Base-by-base conservation (phyloP, 2,797 vertebrate genomes). In the Brachyrhaphis roseni region DNA sequence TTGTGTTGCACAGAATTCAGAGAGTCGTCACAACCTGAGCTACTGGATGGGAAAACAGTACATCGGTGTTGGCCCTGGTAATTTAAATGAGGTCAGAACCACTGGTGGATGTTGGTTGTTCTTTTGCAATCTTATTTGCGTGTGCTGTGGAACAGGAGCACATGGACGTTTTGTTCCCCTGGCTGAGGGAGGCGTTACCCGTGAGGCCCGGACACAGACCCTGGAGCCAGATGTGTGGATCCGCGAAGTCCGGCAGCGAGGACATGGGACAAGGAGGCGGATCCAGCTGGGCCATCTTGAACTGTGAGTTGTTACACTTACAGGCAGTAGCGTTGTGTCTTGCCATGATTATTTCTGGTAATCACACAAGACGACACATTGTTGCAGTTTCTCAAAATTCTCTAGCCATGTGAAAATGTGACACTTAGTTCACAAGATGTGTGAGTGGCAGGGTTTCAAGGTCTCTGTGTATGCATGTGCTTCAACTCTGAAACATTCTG, bases 61-160 rank as follows among this genome's bases (percentile, higher is more conserved):
- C 93, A 94, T 99, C 0, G 97, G 98, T 0, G 86, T 99, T 1
- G 98, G 98, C 70, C 98, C 98, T 47, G 98, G 98, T 99, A 90
- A 94, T 62, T 5, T 75, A 31, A 4, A 23, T 15, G 7, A 0
- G 1, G 49, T 1, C 71, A 16, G 55, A 62, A 62, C n/a, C 41
- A 16, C 1, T 2, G 47, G 72, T 66, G 0, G 0, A 0, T 64
- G 5, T 70, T 18, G 1, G 8, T 36, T 31, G 16, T 26, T 1
- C 28, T 36, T 41, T 8, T 70, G 5, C n/a, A 46, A 43, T 6
- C 18, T 0, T 11, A 6, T 15, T 6, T n/a, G 23, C n/a, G 0
- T 34, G 74, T 46, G 64, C 4, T 41, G 34, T 3, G 46, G 76
- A 36, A 70, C 86, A 99, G 98, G 98, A 72, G 97, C 97, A 0